Base-by-base conservation (phyloP, 2,888 invertebrate genomes). In the Ichneumoninae sp. region DNA sequence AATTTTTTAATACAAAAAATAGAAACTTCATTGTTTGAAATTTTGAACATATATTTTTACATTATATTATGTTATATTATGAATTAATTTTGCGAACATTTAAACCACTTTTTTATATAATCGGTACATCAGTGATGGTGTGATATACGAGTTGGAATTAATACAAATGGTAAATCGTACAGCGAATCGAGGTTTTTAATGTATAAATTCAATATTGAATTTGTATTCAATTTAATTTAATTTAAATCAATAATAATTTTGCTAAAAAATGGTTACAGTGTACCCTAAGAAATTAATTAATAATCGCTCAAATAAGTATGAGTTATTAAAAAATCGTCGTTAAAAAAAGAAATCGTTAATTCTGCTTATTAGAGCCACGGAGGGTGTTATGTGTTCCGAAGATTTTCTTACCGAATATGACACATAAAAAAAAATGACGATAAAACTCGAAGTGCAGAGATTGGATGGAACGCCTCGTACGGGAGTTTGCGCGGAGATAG, bases 391-490 rank as follows among this genome's bases (percentile, higher is more conserved):
- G 72, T 52, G 19, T 74, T 44, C 26, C 30, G 57, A 26, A 2
- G 8, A 68, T 47, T 80, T 80, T 72, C 54, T 54, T 44, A 62
- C 40, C 66, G 33, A 16, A 69, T 22, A 62, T 44, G 50, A 36
- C 44, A 60, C 62, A 78, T 52, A 54, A 80, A 72, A 68, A 60
- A 60, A 40, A 10, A 40, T 60, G 5, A 74, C 57, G 30, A 74
- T 60, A 60, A 80, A 60, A 60, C 16, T 36, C 33, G 13, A 6
- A 47, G 19, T 33, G 50, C 22, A 62, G 19, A 22, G 62, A 33
- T 62, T 33, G 30, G 62, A 62, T 62, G 13, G 8, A 22, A 54
- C 33, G 54, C 40, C 16, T 47, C 16, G 30, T 62, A 16, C 16
- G 30, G 30, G 62, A 10, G 33, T 74, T 50, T 62, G 50, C 52